Evolutionary conservation across 2,113 vertebrate genomes (phyloP), one percentile per base, ranked within the genome.

Genomic region (Seriola rivoliana): DNA sequence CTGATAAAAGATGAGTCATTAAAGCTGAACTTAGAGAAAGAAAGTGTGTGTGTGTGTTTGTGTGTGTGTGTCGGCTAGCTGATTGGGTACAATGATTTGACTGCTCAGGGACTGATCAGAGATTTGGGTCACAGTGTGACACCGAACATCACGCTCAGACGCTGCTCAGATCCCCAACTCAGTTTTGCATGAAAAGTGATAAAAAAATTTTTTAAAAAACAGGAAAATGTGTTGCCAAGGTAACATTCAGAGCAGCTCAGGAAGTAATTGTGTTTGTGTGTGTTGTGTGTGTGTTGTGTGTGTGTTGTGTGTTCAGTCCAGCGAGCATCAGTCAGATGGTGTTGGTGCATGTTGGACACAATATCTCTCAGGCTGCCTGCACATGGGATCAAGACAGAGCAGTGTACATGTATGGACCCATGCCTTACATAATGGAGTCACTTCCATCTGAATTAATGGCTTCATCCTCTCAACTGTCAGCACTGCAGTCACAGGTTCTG

Each of bases 1-100:
- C 60, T 62, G 80, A 67, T 32, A 9, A 59, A 64, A 75, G 59
- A 89, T 92, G 90, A 90, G 80, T 94, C 69, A 71, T 74, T 75
- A 77, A 83, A 70, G 34, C 32, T 62, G 75, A 85, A 83, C 73
- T 78, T 84, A 66, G 5, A 54, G 42, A 57, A 55, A 82, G 34
- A 38, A 48, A 78, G 76, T 60, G 50, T 57, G 12, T 48, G n/a
- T 44, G 38, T 21, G 23, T 52, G 21, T 23, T 5, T 21, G 50
- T 21, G 17, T 55, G n/a, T 55, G 14, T 65, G 34, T 40, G 62
- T 13, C 4, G 10, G 10, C 50, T 14, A 50, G 32, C 38, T 72
- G 58, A 69, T 66, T 32, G 46, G 25, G n/a, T 7, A 23, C 7
- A 4, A 55, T 8, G 52, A 70, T 77, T 57, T 55, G 58, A 71